Evolutionary conservation across 2,797 vertebrate genomes (phyloP), one percentile per base, ranked within the genome.

Genomic region (Cuniculus paca): DNA sequence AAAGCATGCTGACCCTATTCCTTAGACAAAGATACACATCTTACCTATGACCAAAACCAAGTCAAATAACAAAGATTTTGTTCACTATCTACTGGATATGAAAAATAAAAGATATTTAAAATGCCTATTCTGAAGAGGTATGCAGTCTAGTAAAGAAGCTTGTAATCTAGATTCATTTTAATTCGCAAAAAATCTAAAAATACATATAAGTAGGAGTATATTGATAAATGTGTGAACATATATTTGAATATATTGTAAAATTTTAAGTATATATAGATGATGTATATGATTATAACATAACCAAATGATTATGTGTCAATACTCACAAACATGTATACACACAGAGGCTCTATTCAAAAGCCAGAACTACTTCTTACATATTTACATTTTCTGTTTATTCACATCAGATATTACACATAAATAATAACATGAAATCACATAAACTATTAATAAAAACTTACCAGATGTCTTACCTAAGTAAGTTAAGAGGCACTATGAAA

Each of bases 181-280:
- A 94, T 68, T 80, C 58, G 70, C 85, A 82, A 63, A 91, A 79
- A 80, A 70, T 26, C 36, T 78, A 54, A n/a, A 79, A 60, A 56
- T 79, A 65, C 17, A 20, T 20, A 0, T 56, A 34, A 56, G 7
- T 63, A 13, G 36, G 28, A 39, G 1, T 5, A 22, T n/a, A 22
- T 16, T 58, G 4, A 36, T 45, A 24, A 48, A 75, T 2, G 2
- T 58, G 13, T 78, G 26, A 72, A 52, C 42, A 50, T 36, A 45
- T 39, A 65, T 74, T 77, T 77, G 93, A 90, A 68, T 58, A 36
- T 77, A 36, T 36, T 70, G 36, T 11, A 70, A 81, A 54, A 83
- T 60, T 39, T 63, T 56, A 82, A 26, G 36, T 36, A 63, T 45
- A 10, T 48, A 78, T 26, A 61, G 6, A 48, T 7, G 22, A 13